Evolutionary conservation across 2,797 vertebrate genomes (phyloP).

Genomic region (Pantherophis alleghaniensis): DNA sequence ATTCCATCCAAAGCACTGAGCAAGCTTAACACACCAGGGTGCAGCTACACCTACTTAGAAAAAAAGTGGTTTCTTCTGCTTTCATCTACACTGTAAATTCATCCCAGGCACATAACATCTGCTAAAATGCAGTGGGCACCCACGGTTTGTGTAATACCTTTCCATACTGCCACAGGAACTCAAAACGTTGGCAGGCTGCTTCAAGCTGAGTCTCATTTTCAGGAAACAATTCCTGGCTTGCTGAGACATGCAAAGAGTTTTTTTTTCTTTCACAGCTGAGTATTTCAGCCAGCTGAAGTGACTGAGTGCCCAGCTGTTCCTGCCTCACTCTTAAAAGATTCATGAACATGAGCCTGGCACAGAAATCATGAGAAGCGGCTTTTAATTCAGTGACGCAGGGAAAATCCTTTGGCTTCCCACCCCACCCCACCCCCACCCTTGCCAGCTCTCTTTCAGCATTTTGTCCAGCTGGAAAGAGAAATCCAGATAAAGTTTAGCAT

Average conservation of each 20-base stretch:
- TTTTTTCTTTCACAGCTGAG: conserved; percentile 12
- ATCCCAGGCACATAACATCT: neutral
- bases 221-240: conserved; percentile 28
- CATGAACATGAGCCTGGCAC: neutral
- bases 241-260: neutral
- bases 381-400: neutral
- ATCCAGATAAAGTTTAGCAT: neutral
- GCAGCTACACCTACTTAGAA: neutral
- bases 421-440: neutral
- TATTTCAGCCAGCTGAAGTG: neutral
- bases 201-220: neutral
- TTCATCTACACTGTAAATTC: neutral
- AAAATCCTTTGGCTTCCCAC: neutral
- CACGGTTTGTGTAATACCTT: neutral
- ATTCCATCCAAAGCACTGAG: neutral
- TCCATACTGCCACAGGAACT: neutral
- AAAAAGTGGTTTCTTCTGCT: neutral
- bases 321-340: neutral
- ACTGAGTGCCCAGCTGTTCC: neutral
- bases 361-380: neutral
- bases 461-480: neutral
- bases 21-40: neutral
- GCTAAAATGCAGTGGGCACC: neutral
- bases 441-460: neutral
- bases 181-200: neutral